Evolutionary conservation across 2,888 invertebrate genomes (phyloP).

Genomic region (Pandemis cinnamomeana): DNA sequence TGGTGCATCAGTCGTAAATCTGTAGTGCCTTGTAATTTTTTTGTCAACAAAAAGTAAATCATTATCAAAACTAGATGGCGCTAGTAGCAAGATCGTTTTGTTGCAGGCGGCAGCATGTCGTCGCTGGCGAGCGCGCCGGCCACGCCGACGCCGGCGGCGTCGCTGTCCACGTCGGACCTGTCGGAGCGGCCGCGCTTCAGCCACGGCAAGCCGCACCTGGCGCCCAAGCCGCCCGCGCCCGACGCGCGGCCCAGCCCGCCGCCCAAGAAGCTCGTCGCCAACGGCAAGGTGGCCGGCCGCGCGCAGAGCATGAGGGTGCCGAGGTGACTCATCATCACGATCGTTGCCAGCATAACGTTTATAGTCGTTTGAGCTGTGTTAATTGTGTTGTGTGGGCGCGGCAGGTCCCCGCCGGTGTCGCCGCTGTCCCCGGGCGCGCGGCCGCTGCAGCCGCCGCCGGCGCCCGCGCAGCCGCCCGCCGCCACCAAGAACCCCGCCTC

Average conservation of each 20-base stretch:
- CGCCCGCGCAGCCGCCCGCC: conserved; percentile 64
- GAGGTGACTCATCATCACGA: conserved; percentile 74
- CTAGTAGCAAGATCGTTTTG: background rate
- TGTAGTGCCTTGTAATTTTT: no score
- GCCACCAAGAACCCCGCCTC: conserved; percentile 77
- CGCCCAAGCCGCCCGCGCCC: conserved; percentile 90
- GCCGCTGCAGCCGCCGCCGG: conserved; percentile 56
- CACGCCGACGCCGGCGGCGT: conserved; percentile 65
- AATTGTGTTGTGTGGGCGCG: no score
- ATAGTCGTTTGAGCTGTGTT: no score
- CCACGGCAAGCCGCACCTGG: conserved; percentile 92
- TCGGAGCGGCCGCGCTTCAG: conserved; percentile 81
- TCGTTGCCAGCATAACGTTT: no score
- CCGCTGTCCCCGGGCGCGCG: conserved; percentile 68
- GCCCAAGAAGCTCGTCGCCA: conserved; percentile 86
- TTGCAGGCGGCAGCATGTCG: conserved; percentile 77
- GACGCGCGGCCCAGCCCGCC: conserved; percentile 87
- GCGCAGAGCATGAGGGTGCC: conserved; percentile 94
- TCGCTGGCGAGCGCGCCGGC: conserved; percentile 69
- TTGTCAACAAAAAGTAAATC: no score
- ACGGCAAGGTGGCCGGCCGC: conserved; percentile 86
- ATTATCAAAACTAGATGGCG: no score
- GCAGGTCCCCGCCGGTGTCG: conserved; percentile 79
- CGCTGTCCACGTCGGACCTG: conserved; percentile 76
- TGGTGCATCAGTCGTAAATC: no score